Conservation (phyloP, 2,888 invertebrate species). For the Sthenelais limicola region DNA sequence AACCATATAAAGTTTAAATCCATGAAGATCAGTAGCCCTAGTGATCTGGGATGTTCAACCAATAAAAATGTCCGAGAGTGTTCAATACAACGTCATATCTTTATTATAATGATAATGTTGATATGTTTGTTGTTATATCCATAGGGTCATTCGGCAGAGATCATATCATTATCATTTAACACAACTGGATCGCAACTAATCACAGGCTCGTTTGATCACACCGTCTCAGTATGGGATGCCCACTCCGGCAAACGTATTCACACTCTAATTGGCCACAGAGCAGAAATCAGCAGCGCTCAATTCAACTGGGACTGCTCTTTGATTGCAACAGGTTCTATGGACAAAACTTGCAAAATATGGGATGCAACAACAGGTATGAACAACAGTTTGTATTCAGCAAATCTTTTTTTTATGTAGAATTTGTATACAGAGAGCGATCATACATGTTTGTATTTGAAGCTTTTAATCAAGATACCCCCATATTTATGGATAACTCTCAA, state of each 20-base stretch:
- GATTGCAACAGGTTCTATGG: slow-evolving; percentile 73
- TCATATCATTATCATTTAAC: slow-evolving; percentile 82
- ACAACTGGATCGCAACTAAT: slow-evolving; percentile 80
- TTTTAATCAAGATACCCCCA: neutral
- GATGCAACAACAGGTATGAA: slow-evolving; percentile 65
- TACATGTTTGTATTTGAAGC: neutral
- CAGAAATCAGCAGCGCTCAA: slow-evolving; percentile 72
- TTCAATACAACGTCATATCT: no score
- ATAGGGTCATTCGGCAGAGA: slow-evolving; percentile 82
- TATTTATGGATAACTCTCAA: no score
- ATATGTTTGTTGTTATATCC: neutral
- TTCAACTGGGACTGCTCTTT: slow-evolving; percentile 73
- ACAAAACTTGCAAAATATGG: slow-evolving; percentile 72
- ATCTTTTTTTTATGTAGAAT: no score
- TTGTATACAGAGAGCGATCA: no score
- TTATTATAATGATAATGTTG: neutral
- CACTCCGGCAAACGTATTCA: slow-evolving; percentile 74
- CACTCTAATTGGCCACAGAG: slow-evolving; percentile 71
- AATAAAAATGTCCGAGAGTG: no score
- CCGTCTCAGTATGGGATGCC: slow-evolving; percentile 83
- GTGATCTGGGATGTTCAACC: no score
- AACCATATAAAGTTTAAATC: no score
- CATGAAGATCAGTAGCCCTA: no score
- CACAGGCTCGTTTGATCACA: slow-evolving; percentile 86
- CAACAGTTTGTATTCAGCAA: no score